Conservation (phyloP, 2,888 invertebrate genomes). For the Lagria hirta region DNA sequence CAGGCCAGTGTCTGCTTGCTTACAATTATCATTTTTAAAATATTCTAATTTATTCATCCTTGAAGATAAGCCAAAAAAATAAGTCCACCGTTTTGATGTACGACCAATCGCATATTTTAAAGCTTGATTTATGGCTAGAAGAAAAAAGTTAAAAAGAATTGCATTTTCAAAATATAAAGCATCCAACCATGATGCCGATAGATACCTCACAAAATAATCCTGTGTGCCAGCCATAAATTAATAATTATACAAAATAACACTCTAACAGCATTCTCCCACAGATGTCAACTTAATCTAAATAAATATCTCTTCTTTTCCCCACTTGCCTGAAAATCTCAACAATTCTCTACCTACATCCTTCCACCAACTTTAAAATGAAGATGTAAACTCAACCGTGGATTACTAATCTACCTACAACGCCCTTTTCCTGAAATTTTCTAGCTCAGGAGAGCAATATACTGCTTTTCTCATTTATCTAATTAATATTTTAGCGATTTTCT, state of each 20-base stretch:
- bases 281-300: constrained; percentile 50
- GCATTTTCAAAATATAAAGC: constrained; percentile 11
- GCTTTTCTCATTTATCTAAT: no score
- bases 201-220: constrained; percentile 27
- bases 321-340: constrained; percentile 44
- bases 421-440: no score
- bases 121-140: constrained; percentile 45
- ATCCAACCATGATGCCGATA: constrained; percentile 2
- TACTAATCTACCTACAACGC: no score
- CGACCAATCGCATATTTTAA: constrained; percentile 47
- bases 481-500: no score
- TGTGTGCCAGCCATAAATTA: constrained; percentile 36
- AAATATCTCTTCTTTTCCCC: constrained; percentile 46
- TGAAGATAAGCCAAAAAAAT: constrained; percentile 45
- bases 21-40: constrained; percentile 42
- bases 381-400: no score
- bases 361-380: constrained; percentile 48
- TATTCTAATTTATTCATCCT: constrained; percentile 47
- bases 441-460: no score
- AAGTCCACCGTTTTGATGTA: constrained; percentile 46
- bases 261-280: constrained; percentile 41
- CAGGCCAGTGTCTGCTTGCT: neutral
- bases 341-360: no score
- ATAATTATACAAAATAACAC: constrained; percentile 41
- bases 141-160: constrained; percentile 6